Base-by-base conservation (phyloP, 2,888 invertebrate genomes). In the Neoscelio sp. region DNA sequence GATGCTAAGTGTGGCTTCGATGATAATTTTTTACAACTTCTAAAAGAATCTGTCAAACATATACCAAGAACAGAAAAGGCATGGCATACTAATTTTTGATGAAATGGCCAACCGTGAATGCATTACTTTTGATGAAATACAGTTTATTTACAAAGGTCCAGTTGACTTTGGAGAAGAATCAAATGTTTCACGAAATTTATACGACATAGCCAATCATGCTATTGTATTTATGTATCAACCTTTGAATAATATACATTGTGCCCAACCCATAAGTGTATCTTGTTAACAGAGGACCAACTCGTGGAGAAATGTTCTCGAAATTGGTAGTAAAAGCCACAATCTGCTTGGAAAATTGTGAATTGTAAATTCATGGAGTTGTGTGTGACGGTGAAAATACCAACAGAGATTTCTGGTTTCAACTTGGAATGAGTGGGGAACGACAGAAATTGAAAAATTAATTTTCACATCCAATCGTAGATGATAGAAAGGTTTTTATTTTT, bases 41-140 rank as follows among this genome's bases (percentile, higher is more conserved):
- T n/a, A n/a, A n/a, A n/a, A n/a, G n/a, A n/a, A n/a, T n/a, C n/a
- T n/a, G n/a, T n/a, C n/a, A 26, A 26, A 26, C 3, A 26, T 26
- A 7, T 26, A 26, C 26, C 26, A 26, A 3, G 7, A 5, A 7
- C n/a, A 26, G 7, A 26, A 26, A 26, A 3, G 40, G 15, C 12
- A 40, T 12, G 40, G 40, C 2, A 40, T 40, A 12, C 12, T 40
- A 13, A 1, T 40, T 4, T 40, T 40, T 7, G 40, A 40, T 40
- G 40, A 40, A 40, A 40, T 40, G 40, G 12, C 40, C 3, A 40
- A n/a, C 15, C 40, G 40, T 12, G 40, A 40, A 40, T 12, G 40
- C 6, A 12, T 40, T 3, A 12, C 12, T n/a, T 1, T 40, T 12
- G 35, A 40, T 15, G 12, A n/a, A 3, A 40, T 12, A 40, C n/a